phyloP scores from a whole-genome alignment of 2,888 invertebrate genomes.

The Muscina levida region DNA sequence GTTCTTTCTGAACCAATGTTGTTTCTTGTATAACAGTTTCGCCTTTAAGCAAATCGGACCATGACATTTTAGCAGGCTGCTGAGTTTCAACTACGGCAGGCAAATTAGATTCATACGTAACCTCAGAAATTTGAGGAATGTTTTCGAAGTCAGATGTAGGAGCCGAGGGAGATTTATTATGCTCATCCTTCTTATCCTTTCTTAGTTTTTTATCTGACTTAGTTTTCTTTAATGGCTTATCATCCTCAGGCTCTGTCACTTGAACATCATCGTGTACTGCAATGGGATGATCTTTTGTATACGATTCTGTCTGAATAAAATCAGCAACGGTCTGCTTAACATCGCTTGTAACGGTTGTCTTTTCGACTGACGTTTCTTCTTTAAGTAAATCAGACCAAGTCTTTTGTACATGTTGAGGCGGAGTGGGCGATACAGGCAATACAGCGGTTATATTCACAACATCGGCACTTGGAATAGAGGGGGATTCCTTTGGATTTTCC shows the following conservation, averaged over 20 bases:
- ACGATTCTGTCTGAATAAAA: conserved; percentile 11
- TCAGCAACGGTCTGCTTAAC: background rate
- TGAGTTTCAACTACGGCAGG: conserved; percentile 6
- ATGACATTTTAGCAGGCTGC: conserved; percentile 34
- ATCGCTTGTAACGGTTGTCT: background rate
- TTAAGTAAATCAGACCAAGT: conserved; percentile 26
- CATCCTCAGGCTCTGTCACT: too few species aligned
- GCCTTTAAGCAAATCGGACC: conserved; percentile 8
- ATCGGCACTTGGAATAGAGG: too few species aligned
- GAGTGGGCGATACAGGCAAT: background rate
- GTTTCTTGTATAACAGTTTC: background rate
- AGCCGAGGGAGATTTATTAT: too few species aligned
- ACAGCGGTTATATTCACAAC: too few species aligned
- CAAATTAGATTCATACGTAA: background rate
- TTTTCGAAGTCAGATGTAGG: too few species aligned
- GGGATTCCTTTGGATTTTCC: too few species aligned
- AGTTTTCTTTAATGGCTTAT: background rate
- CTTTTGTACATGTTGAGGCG: conserved; percentile 10
- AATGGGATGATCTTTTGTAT: background rate
- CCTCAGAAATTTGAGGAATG: background rate
- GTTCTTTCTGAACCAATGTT: too few species aligned
- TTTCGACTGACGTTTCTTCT: background rate
- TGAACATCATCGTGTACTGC: too few species aligned
- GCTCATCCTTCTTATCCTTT: too few species aligned
- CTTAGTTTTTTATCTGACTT: too few species aligned